phyloP scores from a whole-genome alignment of 2,797 vertebrate species.

The Strix occidentalis region DNA sequence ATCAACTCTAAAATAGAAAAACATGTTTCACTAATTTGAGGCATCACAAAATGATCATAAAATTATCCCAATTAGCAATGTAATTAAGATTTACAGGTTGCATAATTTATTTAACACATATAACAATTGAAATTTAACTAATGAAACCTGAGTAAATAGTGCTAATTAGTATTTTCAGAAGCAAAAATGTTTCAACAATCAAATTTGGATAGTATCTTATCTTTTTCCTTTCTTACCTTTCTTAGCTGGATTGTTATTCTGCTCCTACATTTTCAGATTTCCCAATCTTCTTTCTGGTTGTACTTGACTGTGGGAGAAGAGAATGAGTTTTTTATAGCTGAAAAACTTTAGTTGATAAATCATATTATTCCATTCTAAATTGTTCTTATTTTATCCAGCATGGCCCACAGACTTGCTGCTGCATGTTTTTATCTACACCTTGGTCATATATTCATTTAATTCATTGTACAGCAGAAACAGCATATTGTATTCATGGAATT shows the following conservation, averaged over 20 bases:
- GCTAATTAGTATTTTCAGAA: neutral
- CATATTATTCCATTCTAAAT: neutral
- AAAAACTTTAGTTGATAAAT: neutral
- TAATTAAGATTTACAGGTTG: neutral
- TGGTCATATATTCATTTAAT: neutral
- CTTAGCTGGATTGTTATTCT: neutral
- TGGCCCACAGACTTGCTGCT: neutral
- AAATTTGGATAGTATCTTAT: neutral
- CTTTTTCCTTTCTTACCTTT: neutral
- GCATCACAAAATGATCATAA: neutral
- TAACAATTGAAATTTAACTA: neutral
- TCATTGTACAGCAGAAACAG: neutral
- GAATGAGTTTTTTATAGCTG: neutral
- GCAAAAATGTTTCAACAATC: neutral
- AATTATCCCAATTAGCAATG: neutral
- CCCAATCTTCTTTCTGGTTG: neutral
- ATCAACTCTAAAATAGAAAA: neutral
- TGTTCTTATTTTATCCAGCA: neutral
- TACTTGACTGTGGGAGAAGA: neutral
- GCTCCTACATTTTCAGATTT: neutral
- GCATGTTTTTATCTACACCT: neutral
- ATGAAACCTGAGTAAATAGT: neutral
- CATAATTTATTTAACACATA: neutral
- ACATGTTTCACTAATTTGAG: neutral
- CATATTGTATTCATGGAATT: neutral